These are phyloP conservation scores for Diabrotica balteata DNA, from an alignment of 2,888 invertebrate species.

Conservation along the genomic window DNA sequence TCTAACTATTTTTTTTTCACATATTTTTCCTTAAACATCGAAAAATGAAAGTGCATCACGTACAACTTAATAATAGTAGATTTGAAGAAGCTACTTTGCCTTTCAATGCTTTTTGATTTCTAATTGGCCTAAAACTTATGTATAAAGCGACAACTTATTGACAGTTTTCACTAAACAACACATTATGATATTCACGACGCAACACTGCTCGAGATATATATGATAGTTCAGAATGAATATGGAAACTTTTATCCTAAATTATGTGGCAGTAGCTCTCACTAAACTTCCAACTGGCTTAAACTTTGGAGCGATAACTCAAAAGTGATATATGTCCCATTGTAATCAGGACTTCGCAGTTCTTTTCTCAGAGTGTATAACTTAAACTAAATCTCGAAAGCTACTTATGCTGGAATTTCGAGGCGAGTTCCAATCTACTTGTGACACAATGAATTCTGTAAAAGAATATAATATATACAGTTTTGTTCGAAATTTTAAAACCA, in stretches of 20 bases:
- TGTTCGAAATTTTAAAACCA: too few relatives aligned
- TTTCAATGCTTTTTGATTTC: too few relatives aligned
- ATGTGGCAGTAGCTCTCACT: slow-evolving; percentile 8
- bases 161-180: background rate
- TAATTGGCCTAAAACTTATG: too few relatives aligned
- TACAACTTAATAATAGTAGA: too few relatives aligned
- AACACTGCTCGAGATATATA: background rate
- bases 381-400: slow-evolving; percentile 27
- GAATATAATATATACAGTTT: too few relatives aligned
- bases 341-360: slow-evolving; percentile 24
- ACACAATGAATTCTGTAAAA: slow-evolving; percentile 14
- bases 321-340: slow-evolving; percentile 28
- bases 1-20: too few relatives aligned
- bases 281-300: slow-evolving; percentile 20
- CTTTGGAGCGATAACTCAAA: slow-evolving; percentile 22
- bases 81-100: too few relatives aligned
- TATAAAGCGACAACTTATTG: too few relatives aligned
- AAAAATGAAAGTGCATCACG: too few relatives aligned
- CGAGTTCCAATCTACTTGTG: slow-evolving; percentile 20
- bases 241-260: slow-evolving; percentile 25
- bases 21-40: too few relatives aligned
- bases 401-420: slow-evolving; percentile 18
- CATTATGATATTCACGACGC: background rate
- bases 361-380: slow-evolving; percentile 25
- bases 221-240: slow-evolving; percentile 6